Base-by-base conservation (phyloP, 2,888 invertebrate species). In the Gymnocheta viridis region DNA sequence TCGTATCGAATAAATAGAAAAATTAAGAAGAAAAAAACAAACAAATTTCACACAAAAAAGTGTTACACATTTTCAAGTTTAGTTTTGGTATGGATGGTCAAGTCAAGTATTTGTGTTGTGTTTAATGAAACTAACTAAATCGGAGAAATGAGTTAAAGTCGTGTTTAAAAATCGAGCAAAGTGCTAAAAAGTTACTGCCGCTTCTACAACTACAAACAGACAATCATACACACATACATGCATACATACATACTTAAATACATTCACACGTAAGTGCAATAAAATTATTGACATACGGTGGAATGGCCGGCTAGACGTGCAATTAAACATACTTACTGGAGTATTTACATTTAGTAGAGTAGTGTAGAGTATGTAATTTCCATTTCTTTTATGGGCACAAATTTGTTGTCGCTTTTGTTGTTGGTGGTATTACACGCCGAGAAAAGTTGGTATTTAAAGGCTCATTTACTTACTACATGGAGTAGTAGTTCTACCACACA, bases 161-260 rank as follows among this genome's bases (percentile, higher is more conserved):
- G 84, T 83, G 85, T 86, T 81, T 86, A 86, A 87, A 87, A 64
- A 69, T 86, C 85, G 88, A 88, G 87, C 87, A 87, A 89, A 87
- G 89, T 87, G 89, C 87, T 88, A 89, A 88, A 87, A 85, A 84
- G 78, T 73, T 80, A 70, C 72, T 60, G 62, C 62, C 51, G 49
- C 77, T 74, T 72, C 54, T 66, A 51, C 44, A 35, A 72, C 32
- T 38, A 41, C 27, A n/a, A n/a, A 22, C 38, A 64, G 14, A 38
- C 51, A 51, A 3, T n/a, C 27, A 76, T 5, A 24, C 12, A 14
- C 17, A 24, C 14, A 4, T 6, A 2, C 9, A 14, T 24, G 19
- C 22, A 24, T 4, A 22, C 22, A 2, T 22, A 12, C 4, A 22
- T 2, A 19, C 19, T 17, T 24, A 64, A 10, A n/a, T 38, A 38